Conservation (phyloP, 2,797 vertebrate genomes). For the Peromyscus attwateri region DNA sequence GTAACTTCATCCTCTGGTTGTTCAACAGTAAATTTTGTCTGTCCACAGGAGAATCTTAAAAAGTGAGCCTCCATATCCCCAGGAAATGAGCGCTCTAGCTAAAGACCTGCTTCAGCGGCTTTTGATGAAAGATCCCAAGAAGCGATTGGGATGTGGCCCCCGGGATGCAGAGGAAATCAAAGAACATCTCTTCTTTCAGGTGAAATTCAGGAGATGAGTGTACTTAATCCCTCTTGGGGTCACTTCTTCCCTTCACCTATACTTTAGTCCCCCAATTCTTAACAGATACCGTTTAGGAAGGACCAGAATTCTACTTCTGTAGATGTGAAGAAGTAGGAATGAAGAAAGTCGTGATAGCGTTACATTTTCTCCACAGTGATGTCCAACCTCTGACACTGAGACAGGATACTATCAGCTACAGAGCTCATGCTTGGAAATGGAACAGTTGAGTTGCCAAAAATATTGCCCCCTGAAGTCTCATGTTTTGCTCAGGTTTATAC, state of each 20-base stretch:
- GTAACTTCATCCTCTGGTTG: not conserved
- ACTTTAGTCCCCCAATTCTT: not conserved
- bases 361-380: not conserved
- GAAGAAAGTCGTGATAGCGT: not conserved
- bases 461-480: not conserved
- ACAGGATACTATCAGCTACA: not conserved
- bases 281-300: not conserved
- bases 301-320: not conserved
- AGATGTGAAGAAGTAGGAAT: not conserved
- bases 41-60: slow-evolving; percentile 96
- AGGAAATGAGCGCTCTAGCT: slow-evolving; percentile 94
- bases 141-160: slow-evolving; percentile 95
- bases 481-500: not conserved
- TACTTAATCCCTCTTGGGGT: not conserved
- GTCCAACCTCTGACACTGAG: not conserved
- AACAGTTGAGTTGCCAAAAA: not conserved
- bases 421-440: not conserved
- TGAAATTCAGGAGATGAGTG: slow-evolving; percentile 80
- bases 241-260: not conserved
- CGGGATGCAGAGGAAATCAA: slow-evolving; percentile 95
- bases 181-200: slow-evolving; percentile 97
- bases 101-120: slow-evolving; percentile 97
- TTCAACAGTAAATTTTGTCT: slow-evolving; percentile 73
- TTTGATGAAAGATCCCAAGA: slow-evolving; percentile 97
- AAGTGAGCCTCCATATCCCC: slow-evolving; percentile 97